Percentiles rank a stretch among this genome's conserved stretches.
Evolutionary conservation across 2,797 vertebrate species (phyloP).

Genomic region (Trichosurus vulpecula): DNA sequence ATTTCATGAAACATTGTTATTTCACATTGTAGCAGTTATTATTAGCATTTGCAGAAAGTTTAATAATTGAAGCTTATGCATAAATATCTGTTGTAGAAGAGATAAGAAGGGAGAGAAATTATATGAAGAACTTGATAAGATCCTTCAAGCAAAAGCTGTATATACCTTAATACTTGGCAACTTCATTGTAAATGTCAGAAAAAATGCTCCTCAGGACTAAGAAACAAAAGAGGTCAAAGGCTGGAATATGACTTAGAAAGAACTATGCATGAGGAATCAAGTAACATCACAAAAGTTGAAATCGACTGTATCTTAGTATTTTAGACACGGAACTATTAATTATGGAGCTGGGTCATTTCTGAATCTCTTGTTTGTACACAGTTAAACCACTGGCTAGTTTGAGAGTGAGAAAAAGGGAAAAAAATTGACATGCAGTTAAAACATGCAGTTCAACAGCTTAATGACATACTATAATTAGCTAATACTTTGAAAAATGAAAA

Average conservation of each 20-base stretch:
- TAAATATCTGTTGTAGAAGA: background rate
- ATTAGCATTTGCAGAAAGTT: background rate
- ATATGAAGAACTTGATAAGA: background rate
- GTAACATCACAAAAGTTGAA: background rate
- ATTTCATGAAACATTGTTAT: background rate
- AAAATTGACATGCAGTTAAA: background rate
- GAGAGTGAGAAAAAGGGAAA: background rate
- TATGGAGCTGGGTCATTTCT: background rate
- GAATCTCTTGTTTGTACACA: background rate
- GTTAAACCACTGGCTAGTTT: background rate
- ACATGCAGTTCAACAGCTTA: background rate
- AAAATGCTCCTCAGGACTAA: background rate
- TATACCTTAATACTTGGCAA: background rate
- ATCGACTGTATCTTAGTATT: background rate
- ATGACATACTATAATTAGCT: background rate
- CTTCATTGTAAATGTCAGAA: background rate
- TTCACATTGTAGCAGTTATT: background rate
- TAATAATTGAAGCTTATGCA: background rate
- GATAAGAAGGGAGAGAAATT: background rate
- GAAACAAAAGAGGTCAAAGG: background rate
- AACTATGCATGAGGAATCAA: background rate
- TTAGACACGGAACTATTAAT: background rate
- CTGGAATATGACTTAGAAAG: background rate
- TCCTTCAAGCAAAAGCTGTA: background rate
- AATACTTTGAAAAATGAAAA: background rate